phyloP scores from a whole-genome alignment of 2,888 invertebrate genomes.

The Tenthredo scrophulariae region DNA sequence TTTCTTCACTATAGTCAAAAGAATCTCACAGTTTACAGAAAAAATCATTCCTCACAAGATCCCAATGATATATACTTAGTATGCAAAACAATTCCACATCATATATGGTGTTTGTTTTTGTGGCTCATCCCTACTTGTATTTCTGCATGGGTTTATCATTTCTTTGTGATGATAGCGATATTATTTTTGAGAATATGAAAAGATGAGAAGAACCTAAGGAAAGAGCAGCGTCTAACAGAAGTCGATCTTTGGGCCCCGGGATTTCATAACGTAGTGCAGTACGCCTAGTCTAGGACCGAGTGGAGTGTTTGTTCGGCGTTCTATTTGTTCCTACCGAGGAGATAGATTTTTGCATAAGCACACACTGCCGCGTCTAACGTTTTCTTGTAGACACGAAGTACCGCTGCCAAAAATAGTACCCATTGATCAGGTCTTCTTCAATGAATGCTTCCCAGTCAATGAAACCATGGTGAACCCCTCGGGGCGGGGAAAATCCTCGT shows the following conservation, averaged over 20 bases:
- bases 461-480: conserved; percentile 11
- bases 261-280: neutral
- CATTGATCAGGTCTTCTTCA: conserved; percentile 66
- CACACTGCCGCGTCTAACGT: conserved; percentile 27
- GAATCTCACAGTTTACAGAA: neutral
- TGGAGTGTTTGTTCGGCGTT: conserved; percentile 42
- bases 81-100: neutral
- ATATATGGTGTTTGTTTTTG: neutral
- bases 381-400: conserved; percentile 44
- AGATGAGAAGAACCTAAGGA: neutral
- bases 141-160: neutral
- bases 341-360: conserved; percentile 54
- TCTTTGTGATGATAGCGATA: neutral
- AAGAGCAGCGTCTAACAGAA: conserved; percentile 23
- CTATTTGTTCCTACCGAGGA: conserved; percentile 42
- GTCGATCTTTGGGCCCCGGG: neutral
- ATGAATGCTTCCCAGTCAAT: conserved; percentile 42
- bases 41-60: neutral
- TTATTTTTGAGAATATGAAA: conserved; percentile 1
- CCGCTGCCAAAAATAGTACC: conserved; percentile 67
- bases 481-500: neutral
- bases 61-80: too few relatives aligned
- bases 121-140: neutral
- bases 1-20: neutral
- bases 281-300: conserved; percentile 36